phyloP scores from a whole-genome alignment of 2,113 vertebrate species.

The Passerina amoena region DNA sequence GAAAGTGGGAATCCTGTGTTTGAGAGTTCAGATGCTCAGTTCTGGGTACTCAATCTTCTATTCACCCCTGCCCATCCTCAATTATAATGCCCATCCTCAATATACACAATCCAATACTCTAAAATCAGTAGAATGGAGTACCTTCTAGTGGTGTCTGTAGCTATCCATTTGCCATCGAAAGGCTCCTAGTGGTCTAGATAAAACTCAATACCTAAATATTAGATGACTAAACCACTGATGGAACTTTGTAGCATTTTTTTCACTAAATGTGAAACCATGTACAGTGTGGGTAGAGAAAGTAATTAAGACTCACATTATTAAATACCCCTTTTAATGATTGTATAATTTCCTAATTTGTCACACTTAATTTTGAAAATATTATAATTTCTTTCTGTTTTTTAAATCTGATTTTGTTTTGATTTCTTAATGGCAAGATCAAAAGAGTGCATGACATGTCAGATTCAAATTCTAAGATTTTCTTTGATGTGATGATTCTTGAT shows the following conservation, averaged over 20 bases:
- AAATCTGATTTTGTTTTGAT: neutral
- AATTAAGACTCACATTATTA: neutral
- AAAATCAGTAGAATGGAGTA: neutral
- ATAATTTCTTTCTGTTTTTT: neutral
- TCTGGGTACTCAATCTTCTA: neutral
- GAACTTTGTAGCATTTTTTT: neutral
- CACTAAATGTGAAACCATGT: neutral
- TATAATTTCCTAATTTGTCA: neutral
- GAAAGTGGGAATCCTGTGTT: neutral
- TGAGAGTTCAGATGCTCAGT: neutral
- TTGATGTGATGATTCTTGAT: conserved; percentile 18
- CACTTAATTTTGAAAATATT: neutral
- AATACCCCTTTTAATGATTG: neutral
- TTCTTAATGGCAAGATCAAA: neutral
- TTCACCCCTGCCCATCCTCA: accelerated
- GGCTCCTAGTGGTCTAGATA: neutral
- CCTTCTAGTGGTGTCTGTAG: neutral
- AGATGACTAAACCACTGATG: neutral
- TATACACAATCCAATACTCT: neutral
- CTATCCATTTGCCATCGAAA: neutral
- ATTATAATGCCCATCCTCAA: no score
- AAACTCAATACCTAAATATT: neutral
- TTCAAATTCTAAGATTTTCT: conserved; percentile 3
- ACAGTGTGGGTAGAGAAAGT: neutral
- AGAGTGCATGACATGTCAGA: neutral